Conservation (phyloP, 1,140 invertebrate genomes). For the Kradibia gibbosae region DNA sequence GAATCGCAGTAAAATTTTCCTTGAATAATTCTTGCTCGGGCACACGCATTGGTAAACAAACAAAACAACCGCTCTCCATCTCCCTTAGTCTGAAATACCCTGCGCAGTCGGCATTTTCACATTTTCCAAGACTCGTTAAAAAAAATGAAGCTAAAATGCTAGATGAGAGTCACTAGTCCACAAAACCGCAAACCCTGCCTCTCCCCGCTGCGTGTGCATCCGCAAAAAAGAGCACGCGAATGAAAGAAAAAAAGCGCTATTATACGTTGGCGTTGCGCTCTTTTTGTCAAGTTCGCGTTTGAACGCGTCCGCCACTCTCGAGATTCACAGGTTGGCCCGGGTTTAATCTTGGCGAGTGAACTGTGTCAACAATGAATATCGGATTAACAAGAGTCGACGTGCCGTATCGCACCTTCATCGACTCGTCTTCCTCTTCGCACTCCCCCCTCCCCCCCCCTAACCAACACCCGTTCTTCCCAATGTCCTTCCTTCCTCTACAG, state of each 20-base stretch:
- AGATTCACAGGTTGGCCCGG: background rate
- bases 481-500: background rate
- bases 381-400: conserved; percentile 55
- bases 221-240: background rate
- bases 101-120: background rate
- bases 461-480: background rate
- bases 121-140: conserved; percentile 28
- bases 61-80: background rate
- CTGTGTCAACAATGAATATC: conserved; percentile 56
- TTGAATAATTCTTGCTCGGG: background rate
- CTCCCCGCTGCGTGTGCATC: background rate
- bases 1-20: no score
- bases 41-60: background rate
- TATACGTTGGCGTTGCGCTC: background rate
- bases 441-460: background rate
- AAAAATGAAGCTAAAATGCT: background rate
- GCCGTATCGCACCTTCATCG: conserved; percentile 52
- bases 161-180: background rate
- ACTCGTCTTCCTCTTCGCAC: conserved; percentile 16
- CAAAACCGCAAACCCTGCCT: background rate
- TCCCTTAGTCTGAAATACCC: background rate
- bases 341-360: conserved; percentile 38
- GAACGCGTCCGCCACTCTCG: background rate
- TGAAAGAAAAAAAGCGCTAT: conserved; percentile 8
- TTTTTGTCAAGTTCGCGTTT: conserved; percentile 13